Percentiles rank a stretch among this genome's conserved stretches.
These are phyloP conservation scores for Melopsittacus undulatus DNA, from an alignment of 2,797 vertebrate species.

Conservation along the genomic window DNA sequence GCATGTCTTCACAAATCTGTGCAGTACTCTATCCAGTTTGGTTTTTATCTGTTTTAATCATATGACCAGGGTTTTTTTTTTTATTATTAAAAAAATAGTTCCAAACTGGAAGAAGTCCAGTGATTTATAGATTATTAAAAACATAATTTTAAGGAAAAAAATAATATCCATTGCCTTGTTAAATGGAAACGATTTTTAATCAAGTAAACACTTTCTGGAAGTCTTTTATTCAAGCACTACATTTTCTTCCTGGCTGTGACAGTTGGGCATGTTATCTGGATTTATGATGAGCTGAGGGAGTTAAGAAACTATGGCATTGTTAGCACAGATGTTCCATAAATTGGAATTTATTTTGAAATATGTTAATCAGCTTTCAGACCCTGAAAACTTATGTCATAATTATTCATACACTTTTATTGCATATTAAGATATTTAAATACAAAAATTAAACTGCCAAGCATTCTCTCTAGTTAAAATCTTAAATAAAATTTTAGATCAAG, in stretches of 20 bases:
- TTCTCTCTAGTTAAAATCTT: background rate
- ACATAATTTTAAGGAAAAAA: background rate
- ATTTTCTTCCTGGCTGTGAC: background rate
- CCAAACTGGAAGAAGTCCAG: background rate
- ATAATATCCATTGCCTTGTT: background rate
- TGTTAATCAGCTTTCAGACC: background rate
- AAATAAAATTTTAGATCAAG: background rate
- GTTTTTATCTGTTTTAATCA: background rate
- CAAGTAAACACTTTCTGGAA: background rate
- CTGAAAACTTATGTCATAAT: background rate
- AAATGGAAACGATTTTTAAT: background rate
- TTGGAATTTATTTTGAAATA: background rate
- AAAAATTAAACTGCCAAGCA: background rate
- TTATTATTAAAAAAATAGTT: background rate
- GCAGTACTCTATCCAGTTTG: background rate
- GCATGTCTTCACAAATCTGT: background rate
- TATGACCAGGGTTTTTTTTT: background rate
- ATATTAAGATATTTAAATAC: background rate
- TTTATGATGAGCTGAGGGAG: background rate
- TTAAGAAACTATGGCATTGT: background rate
- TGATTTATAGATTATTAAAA: background rate
- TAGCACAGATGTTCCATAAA: background rate
- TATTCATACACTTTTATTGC: background rate
- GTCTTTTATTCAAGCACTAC: background rate
- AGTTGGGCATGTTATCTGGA: background rate